Evolutionary conservation across 2,797 vertebrate species (phyloP), one percentile per base, ranked within the genome.

Genomic region (Scolopax rusticola): DNA sequence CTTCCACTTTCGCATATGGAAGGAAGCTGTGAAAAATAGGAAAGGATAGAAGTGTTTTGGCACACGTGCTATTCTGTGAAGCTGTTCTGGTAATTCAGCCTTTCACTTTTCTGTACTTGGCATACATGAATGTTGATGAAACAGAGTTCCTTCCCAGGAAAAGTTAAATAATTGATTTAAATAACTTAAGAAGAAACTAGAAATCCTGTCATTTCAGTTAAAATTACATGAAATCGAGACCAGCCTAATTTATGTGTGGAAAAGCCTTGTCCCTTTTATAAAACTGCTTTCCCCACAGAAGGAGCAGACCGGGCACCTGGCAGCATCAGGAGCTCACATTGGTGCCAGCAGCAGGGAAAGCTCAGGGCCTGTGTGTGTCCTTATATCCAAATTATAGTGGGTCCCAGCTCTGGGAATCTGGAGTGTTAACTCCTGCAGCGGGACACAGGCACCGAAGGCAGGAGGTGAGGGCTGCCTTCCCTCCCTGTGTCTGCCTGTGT

Each of bases 211-310:
- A 56, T 73, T 89, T 69, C 5, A 23, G 43, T 89, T 56, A 25
- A 89, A 85, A 70, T 30, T 0, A 38, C 27, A 40, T 2, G 2
- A 59, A 70, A 43, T 14, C 28, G 38, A 87, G 36, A n/a, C 19
- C 23, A 61, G n/a, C n/a, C 30, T 40, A 27, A 75, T 64, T 78
- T 7, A 27, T 4, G 7, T 10, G 8, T 12, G 12, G n/a, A 65
- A 84, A 79, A 87, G 9, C 27, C 27, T 69, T 51, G 17, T 5
- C 16, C 16, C 12, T 59, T 60, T 48, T 63, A 30, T 9, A 56
- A 59, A 43, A 13, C 1, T 4, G 0, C 40, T 45, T 36, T 80
- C 43, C 30, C n/a, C 0, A 0, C n/a, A 53, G 57, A 38, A 57
- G 56, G 27, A 64, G 32, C 56, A 41, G 30, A 24, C 5, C 0